Evolutionary conservation across 2,797 vertebrate genomes (phyloP).

Genomic region (Hemitrygon akajei): DNA sequence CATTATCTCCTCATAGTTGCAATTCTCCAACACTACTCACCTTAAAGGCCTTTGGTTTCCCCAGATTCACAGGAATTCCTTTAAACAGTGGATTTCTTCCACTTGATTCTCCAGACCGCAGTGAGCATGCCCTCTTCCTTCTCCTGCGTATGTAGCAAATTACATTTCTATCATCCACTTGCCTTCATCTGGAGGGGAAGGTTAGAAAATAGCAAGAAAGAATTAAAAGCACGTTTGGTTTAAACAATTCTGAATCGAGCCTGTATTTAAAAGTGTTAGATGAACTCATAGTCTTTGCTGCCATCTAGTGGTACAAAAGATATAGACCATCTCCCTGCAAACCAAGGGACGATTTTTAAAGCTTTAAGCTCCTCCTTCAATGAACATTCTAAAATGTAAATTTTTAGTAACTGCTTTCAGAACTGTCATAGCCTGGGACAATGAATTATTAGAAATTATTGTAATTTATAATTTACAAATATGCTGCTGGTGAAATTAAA

Average conservation of each 20-base stretch:
- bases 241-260: background rate
- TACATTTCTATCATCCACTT: background rate
- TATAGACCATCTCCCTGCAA: background rate
- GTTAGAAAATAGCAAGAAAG: background rate
- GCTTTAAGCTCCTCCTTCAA: background rate
- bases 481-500: background rate
- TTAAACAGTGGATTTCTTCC: no score
- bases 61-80: no score
- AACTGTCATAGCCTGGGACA: no score
- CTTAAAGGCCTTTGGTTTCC: no score
- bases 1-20: no score
- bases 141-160: background rate
- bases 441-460: background rate
- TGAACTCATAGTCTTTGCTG: background rate
- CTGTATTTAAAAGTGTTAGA: background rate
- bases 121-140: no score
- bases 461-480: background rate
- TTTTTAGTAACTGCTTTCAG: background rate
- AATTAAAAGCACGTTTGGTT: background rate
- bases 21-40: no score
- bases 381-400: background rate
- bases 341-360: background rate
- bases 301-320: slow-evolving; percentile 12
- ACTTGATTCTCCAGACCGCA: no score
- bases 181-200: background rate